Evolutionary conservation across 2,888 invertebrate species (phyloP).

Genomic region (Eupithecia dodoneata): DNA sequence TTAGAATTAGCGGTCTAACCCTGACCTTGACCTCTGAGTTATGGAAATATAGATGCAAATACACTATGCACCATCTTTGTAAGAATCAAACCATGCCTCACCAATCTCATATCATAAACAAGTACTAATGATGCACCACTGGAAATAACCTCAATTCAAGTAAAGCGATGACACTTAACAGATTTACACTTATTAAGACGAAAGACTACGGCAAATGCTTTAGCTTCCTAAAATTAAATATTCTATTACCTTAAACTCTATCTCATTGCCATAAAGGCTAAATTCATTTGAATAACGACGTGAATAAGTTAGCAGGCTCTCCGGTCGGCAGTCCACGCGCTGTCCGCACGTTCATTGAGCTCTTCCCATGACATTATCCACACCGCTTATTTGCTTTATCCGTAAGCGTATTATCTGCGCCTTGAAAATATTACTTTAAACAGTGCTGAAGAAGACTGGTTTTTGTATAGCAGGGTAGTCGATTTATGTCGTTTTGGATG

Average conservation of each 20-base stretch:
- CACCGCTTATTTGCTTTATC: constrained; percentile 50
- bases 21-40: constrained; percentile 22
- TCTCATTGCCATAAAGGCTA: constrained; percentile 50
- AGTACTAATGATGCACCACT: constrained; percentile 50
- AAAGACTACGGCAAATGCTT: constrained; percentile 55
- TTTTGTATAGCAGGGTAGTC: constrained; percentile 18
- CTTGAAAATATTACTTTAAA: constrained; percentile 37
- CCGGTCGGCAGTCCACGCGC: constrained; percentile 80
- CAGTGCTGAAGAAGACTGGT: not conserved
- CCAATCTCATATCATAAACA: constrained; percentile 43
- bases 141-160: constrained; percentile 54
- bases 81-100: constrained; percentile 43
- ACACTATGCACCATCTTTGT: constrained; percentile 33
- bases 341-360: constrained; percentile 83
- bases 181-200: constrained; percentile 70
- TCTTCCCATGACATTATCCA: constrained; percentile 84
- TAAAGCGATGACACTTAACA: constrained; percentile 58
- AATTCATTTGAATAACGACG: constrained; percentile 55
- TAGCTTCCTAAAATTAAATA: constrained; percentile 42
- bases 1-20: not conserved
- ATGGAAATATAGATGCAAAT: constrained; percentile 14
- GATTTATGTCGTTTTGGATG: constrained; percentile 52
- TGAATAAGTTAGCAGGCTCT: constrained; percentile 64
- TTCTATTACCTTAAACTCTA: constrained; percentile 52
- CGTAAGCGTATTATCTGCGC: constrained; percentile 46